These are phyloP conservation scores for Ernsta delagoae DNA, from an alignment of 2,888 invertebrate genomes.

Conservation along the genomic window DNA sequence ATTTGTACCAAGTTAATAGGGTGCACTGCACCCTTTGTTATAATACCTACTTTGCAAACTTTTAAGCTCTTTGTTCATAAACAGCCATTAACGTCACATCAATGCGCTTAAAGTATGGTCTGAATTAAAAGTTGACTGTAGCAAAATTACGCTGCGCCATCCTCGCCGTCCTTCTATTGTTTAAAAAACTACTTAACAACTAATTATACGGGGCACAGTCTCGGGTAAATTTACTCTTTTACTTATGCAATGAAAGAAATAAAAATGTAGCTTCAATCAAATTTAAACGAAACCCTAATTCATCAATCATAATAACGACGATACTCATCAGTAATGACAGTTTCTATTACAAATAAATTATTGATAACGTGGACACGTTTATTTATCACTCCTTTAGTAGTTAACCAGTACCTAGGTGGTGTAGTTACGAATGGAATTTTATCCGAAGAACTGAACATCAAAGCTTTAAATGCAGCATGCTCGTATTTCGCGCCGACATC, in stretches of 20 bases:
- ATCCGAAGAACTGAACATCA: background rate
- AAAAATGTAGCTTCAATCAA: background rate
- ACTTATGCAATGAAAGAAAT: background rate
- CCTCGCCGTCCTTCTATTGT: slow-evolving; percentile 1
- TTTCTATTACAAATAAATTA: background rate
- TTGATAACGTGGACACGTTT: background rate
- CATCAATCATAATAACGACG: background rate
- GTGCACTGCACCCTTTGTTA: background rate
- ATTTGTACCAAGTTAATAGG: background rate
- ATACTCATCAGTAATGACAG: background rate
- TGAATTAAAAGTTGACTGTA: slow-evolving; percentile 7
- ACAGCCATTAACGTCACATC: slow-evolving; percentile 11
- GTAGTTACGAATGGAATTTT: background rate
- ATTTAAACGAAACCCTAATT: too few species aligned
- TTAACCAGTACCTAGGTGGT: too few species aligned
- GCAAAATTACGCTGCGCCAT: slow-evolving; percentile 1
- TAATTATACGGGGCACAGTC: background rate
- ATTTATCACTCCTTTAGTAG: too few species aligned
- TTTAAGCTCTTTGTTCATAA: slow-evolving; percentile 11
- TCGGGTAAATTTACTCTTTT: background rate
- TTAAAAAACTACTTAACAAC: slow-evolving; percentile 5
- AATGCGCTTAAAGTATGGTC: slow-evolving; percentile 6
- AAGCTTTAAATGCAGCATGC: background rate
- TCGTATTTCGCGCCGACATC: background rate
- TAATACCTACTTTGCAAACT: background rate